Conservation (phyloP, 1,140 invertebrate species). For the Bombus terrestris region DNA sequence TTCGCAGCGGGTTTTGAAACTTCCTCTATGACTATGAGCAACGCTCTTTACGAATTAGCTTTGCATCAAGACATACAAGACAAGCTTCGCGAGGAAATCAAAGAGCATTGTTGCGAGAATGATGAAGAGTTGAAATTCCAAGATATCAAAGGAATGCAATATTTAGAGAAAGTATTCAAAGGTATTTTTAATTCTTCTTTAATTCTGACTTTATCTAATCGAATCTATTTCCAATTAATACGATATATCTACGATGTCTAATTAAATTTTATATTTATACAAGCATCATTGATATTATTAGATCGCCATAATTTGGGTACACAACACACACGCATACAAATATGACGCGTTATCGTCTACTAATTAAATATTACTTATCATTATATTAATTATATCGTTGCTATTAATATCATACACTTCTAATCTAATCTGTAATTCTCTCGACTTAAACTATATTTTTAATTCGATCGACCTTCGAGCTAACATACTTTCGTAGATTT, state of each 20-base stretch:
- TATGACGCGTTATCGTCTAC: no score
- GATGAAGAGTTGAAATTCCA: conserved; percentile 63
- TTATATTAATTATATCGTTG: no score
- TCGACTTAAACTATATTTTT: no score
- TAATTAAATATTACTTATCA: no score
- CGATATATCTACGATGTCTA: no score
- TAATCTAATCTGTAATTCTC: no score
- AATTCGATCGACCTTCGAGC: background rate
- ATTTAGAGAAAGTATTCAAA: conserved; percentile 68
- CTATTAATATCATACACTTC: no score
- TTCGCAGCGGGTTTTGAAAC: conserved; percentile 85
- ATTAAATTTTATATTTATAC: no score
- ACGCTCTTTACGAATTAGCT: conserved; percentile 81
- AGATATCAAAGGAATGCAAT: conserved; percentile 67
- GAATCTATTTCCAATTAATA: background rate
- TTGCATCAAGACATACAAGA: conserved; percentile 82
- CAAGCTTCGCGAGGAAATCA: conserved; percentile 81
- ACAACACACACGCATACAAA: no score
- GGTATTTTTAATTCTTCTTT: conserved; percentile 47
- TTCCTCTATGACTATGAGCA: conserved; percentile 81
- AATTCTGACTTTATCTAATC: background rate
- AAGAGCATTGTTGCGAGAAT: conserved; percentile 54
- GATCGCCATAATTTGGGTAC: no score
- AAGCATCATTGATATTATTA: no score
- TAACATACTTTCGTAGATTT: background rate